phyloP scores from a whole-genome alignment of 2,797 vertebrate genomes.

The Columba guinea region DNA sequence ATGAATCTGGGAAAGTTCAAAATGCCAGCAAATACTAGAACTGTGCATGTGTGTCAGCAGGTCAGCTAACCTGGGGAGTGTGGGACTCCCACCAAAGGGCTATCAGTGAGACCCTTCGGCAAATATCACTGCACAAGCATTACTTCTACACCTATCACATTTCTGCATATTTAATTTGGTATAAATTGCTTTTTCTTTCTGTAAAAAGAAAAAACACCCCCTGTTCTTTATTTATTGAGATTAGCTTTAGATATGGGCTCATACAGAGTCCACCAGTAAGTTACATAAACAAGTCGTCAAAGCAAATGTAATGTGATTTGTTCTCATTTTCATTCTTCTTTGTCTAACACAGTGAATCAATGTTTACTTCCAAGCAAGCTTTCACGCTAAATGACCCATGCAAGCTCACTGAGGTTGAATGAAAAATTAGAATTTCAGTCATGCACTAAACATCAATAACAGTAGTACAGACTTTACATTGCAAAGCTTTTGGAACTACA shows the following conservation, averaged over 20 bases:
- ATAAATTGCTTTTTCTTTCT: not conserved
- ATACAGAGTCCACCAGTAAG: not conserved
- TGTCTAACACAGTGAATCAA: slow-evolving; percentile 37
- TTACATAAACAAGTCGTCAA: not conserved
- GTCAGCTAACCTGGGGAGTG: not conserved
- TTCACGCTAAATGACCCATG: slow-evolving; percentile 56
- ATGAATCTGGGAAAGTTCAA: not conserved
- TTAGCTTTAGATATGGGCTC: not conserved
- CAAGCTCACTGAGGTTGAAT: slow-evolving; percentile 54
- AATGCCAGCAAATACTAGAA: not conserved
- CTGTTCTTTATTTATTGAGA: not conserved
- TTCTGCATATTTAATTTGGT: not conserved
- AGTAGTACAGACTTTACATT: not conserved
- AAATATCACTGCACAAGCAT: not conserved
- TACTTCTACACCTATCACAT: not conserved
- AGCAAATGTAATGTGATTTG: slow-evolving; percentile 42
- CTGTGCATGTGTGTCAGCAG: not conserved
- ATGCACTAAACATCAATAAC: not conserved
- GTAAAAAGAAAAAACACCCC: not conserved
- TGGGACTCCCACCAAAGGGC: not conserved
- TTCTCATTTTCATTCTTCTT: slow-evolving; percentile 48
- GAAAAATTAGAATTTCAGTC: not conserved
- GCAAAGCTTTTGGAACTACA: not conserved
- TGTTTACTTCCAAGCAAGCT: slow-evolving; percentile 50
- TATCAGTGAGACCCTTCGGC: not conserved